Conservation (phyloP, 2,113 vertebrate genomes). For the Heteronetta atricapilla region DNA sequence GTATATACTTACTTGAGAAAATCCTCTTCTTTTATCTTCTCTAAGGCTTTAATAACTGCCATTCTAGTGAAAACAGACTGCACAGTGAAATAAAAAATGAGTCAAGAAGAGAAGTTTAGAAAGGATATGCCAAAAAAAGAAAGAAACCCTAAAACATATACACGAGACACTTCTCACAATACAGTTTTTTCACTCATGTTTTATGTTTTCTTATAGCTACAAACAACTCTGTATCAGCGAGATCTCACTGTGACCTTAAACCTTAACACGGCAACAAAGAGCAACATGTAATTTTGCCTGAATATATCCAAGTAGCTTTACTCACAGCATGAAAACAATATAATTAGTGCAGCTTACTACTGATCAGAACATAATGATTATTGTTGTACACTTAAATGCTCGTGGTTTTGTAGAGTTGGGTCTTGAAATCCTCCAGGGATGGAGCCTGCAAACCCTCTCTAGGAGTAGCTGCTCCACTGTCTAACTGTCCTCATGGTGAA, state of each 20-base stretch:
- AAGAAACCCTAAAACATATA: not conserved
- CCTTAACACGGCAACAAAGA: not conserved
- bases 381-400: not conserved
- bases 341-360: not conserved
- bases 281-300: not conserved
- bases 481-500: not conserved
- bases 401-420: not conserved
- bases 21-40: constrained; percentile 88
- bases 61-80: constrained; percentile 97
- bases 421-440: not conserved
- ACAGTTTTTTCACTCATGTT: not conserved
- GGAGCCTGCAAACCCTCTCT: not conserved
- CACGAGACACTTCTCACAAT: not conserved
- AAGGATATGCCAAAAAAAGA: constrained; percentile 37
- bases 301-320: not conserved
- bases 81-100: constrained; percentile 62
- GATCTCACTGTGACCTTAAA: not conserved
- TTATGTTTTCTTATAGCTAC: not conserved
- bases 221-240: not conserved
- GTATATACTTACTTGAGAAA: constrained; percentile 84
- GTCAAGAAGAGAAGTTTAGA: constrained; percentile 39
- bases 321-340: not conserved
- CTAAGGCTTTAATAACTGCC: constrained; percentile 96
- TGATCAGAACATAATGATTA: not conserved
- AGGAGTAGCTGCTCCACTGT: not conserved